Percentiles rank a stretch among this genome's conserved stretches.
phyloP scores from a whole-genome alignment of 2,888 invertebrate genomes.

The Rhaphigaster nebulosa region DNA sequence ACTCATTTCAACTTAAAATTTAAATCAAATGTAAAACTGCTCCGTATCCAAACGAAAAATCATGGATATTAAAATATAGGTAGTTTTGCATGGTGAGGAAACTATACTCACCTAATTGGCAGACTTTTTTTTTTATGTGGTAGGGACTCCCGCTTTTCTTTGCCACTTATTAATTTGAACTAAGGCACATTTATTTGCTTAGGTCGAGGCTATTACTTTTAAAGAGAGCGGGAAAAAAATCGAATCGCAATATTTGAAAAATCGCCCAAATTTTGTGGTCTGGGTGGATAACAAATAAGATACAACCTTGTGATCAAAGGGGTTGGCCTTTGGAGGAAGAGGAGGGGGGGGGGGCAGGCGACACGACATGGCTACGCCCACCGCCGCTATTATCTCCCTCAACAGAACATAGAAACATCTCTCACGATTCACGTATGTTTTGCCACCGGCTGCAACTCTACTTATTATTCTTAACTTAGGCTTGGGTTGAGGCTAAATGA shows the following conservation, averaged over 20 bases:
- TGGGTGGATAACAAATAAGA: not conserved
- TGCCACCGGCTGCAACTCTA: not conserved
- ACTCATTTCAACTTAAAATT: too few relatives aligned
- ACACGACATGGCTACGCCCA: not conserved
- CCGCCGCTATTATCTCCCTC: not conserved
- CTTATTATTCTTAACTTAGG: conserved; percentile 39
- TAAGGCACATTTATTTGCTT: not conserved
- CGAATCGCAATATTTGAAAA: not conserved
- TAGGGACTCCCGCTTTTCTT: too few relatives aligned
- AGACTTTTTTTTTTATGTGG: too few relatives aligned
- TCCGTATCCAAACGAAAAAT: too few relatives aligned
- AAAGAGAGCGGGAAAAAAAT: not conserved
- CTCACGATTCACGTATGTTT: not conserved
- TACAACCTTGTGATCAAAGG: not conserved
- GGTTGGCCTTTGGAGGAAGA: not conserved
- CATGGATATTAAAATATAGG: too few relatives aligned
- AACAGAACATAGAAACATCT: conserved; percentile 1
- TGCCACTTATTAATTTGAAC: not conserved
- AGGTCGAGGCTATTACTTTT: not conserved
- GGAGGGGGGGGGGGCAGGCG: not conserved
- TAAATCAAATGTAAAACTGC: too few relatives aligned
- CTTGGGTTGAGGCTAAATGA: conserved; percentile 36
- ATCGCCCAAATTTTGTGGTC: too few relatives aligned
- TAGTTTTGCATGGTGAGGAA: too few relatives aligned
- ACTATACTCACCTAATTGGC: too few relatives aligned